Percentiles rank a stretch among this genome's conserved stretches.
Evolutionary conservation across 2,797 vertebrate genomes (phyloP).

Genomic region (Poeciliopsis paucimaculata): DNA sequence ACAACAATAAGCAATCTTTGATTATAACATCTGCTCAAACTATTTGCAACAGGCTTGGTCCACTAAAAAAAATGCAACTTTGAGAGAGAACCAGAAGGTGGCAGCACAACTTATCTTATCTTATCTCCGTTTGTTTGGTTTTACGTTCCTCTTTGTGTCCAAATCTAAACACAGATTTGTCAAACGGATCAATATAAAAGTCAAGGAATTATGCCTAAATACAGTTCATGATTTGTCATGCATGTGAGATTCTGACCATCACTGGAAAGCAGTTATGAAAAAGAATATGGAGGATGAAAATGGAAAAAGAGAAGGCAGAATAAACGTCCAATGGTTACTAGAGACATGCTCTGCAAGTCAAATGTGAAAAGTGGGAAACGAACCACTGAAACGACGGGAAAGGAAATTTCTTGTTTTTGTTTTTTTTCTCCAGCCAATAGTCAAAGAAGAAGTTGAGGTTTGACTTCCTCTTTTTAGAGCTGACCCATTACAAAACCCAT

Average conservation of each 20-base stretch:
- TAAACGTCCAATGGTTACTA: constrained; percentile 26
- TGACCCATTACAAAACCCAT: background rate
- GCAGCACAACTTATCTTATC: constrained; percentile 58
- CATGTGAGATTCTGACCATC: constrained; percentile 19
- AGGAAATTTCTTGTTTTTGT: constrained; percentile 7
- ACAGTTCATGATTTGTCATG: constrained; percentile 20
- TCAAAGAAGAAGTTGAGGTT: constrained; percentile 5
- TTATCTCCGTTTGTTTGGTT: background rate
- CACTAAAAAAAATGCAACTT: constrained; percentile 50
- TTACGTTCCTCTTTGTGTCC: background rate
- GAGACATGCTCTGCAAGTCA: constrained; percentile 30
- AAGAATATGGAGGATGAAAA: constrained; percentile 33
- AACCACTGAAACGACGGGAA: constrained; percentile 1
- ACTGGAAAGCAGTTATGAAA: constrained; percentile 26
- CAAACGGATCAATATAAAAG: background rate
- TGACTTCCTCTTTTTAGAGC: constrained; percentile 6
- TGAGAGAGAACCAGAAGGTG: constrained; percentile 64
- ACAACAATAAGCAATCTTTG: constrained; percentile 22
- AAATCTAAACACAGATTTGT: constrained; percentile 1
- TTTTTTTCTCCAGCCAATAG: background rate
- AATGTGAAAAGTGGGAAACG: constrained; percentile 14
- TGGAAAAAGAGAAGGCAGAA: constrained; percentile 20
- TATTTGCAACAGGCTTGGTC: constrained; percentile 8
- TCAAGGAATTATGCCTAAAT: constrained; percentile 12
- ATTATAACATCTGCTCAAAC: constrained; percentile 18